Evolutionary conservation across 2,113 vertebrate species (phyloP).

Genomic region (Vanacampus margaritifer): DNA sequence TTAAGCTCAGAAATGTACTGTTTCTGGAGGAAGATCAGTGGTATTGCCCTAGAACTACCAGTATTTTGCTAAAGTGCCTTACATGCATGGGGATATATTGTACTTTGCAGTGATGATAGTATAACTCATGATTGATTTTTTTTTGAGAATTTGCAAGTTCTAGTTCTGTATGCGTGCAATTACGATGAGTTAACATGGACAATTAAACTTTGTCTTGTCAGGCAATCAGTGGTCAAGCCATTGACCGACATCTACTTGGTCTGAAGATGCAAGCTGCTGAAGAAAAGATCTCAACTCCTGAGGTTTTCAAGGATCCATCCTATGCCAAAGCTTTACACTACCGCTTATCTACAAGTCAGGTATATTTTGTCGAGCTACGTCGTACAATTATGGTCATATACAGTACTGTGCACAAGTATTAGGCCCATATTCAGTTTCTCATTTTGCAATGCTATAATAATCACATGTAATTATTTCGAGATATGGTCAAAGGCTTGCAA

Average conservation of each 20-base stretch:
- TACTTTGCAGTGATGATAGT: background rate
- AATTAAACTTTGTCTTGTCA: constrained; percentile 37
- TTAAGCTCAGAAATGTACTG: background rate
- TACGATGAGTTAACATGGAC: background rate
- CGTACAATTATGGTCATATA: background rate
- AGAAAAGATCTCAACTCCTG: constrained; percentile 83
- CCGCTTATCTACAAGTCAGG: constrained; percentile 95
- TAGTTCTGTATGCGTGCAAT: background rate
- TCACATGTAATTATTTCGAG: no score
- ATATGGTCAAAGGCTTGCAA: no score
- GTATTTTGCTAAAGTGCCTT: background rate
- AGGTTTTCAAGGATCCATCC: constrained; percentile 86
- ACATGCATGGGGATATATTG: background rate
- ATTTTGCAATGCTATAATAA: no score
- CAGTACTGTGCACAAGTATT: no score
- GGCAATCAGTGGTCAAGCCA: constrained; percentile 89
- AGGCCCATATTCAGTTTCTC: no score
- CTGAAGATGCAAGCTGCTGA: constrained; percentile 88
- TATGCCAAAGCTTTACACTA: constrained; percentile 87
- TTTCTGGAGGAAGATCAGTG: background rate
- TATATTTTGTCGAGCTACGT: constrained; percentile 37
- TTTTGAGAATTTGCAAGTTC: background rate
- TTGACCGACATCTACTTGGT: constrained; percentile 91
- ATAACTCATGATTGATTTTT: background rate
- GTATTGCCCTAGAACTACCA: background rate